Evolutionary conservation across 2,113 vertebrate species (phyloP).

Genomic region (Melanostigma gelatinosum): DNA sequence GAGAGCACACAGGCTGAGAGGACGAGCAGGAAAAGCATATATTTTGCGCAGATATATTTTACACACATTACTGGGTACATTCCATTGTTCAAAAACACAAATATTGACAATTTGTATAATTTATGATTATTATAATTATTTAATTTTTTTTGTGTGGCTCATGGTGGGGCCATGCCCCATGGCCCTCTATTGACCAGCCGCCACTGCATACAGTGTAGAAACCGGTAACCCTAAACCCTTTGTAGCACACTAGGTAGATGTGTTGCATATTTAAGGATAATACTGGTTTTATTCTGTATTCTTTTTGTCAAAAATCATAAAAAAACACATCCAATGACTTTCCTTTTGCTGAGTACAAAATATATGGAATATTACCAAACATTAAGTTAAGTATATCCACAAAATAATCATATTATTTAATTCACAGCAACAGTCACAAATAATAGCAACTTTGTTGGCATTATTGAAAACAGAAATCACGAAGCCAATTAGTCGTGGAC

Average conservation of each 20-base stretch:
- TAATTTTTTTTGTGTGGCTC: no score
- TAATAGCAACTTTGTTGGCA: not conserved
- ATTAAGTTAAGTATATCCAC: not conserved
- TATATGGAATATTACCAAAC: not conserved
- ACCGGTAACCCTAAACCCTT: not conserved
- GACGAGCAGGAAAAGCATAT: no score
- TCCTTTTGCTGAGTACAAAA: not conserved
- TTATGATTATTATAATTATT: no score
- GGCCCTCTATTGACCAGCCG: no score
- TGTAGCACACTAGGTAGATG: not conserved
- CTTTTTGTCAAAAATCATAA: not conserved
- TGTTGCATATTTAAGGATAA: not conserved
- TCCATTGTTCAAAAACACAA: no score
- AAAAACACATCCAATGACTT: not conserved
- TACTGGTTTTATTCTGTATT: not conserved
- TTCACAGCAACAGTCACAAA: not conserved
- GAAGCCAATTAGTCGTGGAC: not conserved
- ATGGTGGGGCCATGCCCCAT: no score
- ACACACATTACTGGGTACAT: no score
- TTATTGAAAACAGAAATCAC: not conserved
- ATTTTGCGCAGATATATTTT: no score
- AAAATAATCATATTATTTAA: not conserved
- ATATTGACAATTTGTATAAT: no score
- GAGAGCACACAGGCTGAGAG: no score
- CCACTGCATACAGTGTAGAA: not conserved